Conservation (phyloP, 1,140 invertebrate genomes). For the Drosophila sturtevanti region DNA sequence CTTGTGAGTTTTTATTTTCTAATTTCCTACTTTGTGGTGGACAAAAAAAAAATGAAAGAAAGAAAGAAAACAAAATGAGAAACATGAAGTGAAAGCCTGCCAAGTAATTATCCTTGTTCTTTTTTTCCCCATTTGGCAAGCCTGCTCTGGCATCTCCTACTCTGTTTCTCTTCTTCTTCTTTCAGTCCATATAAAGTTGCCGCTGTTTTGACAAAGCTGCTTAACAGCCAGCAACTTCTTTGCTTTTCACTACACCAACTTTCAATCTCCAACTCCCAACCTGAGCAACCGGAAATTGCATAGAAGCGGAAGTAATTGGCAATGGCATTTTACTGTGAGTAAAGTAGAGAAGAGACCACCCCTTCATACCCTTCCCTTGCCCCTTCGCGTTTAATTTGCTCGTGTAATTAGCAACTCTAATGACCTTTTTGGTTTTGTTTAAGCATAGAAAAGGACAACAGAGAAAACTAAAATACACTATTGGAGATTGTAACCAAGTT, state of each 20-base stretch:
- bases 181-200: constrained; percentile 60
- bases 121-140: constrained; percentile 25
- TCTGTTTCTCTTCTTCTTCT: constrained; percentile 20
- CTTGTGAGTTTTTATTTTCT: constrained; percentile 79
- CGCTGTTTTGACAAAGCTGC: constrained; percentile 72
- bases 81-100: constrained; percentile 7
- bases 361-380: constrained; percentile 5
- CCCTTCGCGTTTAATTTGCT: constrained; percentile 41
- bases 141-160: constrained; percentile 1
- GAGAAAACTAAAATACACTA: constrained; percentile 32
- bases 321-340: constrained; percentile 33
- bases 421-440: constrained; percentile 47
- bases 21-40: constrained; percentile 73
- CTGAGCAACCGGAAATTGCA: constrained; percentile 73
- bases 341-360: neutral
- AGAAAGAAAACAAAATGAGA: too few species aligned
- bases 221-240: constrained; percentile 52
- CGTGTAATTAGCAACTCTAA: constrained; percentile 71
- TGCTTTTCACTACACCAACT: too few species aligned
- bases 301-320: constrained; percentile 74
- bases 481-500: constrained; percentile 9
- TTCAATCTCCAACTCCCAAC: constrained; percentile 28
- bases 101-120: constrained; percentile 79
- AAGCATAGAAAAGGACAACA: neutral
- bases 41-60: neutral